Evolutionary conservation across 2,888 invertebrate genomes (phyloP), one percentile per base, ranked within the genome.

Genomic region (Nudaria mundana): DNA sequence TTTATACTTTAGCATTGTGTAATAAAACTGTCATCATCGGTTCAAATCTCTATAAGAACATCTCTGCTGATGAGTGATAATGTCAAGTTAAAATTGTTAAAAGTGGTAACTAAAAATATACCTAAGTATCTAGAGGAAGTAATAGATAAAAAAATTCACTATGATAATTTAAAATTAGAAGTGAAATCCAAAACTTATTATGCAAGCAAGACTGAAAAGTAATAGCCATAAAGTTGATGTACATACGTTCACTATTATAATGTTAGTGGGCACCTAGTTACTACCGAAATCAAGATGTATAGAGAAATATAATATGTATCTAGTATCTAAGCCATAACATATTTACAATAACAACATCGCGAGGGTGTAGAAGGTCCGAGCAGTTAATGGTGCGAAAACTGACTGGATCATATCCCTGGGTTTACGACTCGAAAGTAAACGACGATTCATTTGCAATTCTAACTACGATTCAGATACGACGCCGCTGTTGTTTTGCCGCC

Each of bases 371-470:
- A 69, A 66, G 68, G 83, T 82, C 86, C 83, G 65, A 81, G 72
- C 66, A 73, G 78, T 88, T 87, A 88, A 88, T 88, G 88, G 86
- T 62, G 87, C 81, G 88, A 87, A 81, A 86, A 88, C 81, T 85
- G 84, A 85, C 88, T 82, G 86, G 84, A 86, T 86, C 87, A 86
- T 87, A 87, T 87, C 82, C 83, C 81, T 63, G 73, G 62, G 68
- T 88, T 88, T 87, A 88, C 86, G 87, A 85, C 79, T 68, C 77
- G 76, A 66, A 71, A 81, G 83, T 79, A 84, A 87, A 86, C 77
- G 81, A 81, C 79, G 85, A 85, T 87, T 88, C 88, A 88, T 88
- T 87, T 88, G 87, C 88, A 88, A 88, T 87, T 86, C 88, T 82
- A 87, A 86, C 78, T 78, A 70, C 69, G 76, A 74, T 70, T 79